Conservation (phyloP, 2,797 vertebrate genomes). For the Epinephelus coioides region DNA sequence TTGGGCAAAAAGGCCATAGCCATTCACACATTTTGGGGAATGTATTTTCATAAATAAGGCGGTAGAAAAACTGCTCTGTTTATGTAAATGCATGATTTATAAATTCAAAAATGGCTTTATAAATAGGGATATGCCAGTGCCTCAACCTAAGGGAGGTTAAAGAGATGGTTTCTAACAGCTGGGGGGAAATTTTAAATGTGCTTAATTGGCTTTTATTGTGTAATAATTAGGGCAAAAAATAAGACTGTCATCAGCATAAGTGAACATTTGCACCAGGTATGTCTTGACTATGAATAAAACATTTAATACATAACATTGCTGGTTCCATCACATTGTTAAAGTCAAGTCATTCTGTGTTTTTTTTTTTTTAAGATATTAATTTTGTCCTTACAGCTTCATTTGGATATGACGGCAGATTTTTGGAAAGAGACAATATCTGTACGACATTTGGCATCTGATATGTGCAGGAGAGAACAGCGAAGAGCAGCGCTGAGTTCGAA, state of each 20-base stretch:
- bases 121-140: background rate
- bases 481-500: background rate
- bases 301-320: background rate
- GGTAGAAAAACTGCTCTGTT: background rate
- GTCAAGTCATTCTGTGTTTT: background rate
- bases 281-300: background rate
- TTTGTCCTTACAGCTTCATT: background rate
- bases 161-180: background rate
- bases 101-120: background rate
- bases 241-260: background rate
- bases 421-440: background rate
- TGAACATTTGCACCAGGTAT: background rate
- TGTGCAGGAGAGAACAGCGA: background rate
- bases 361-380: background rate
- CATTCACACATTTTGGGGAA: constrained; percentile 2
- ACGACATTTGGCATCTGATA: background rate
- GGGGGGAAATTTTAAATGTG: background rate
- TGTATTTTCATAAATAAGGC: background rate
- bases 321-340: background rate
- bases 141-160: background rate
- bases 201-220: no score
- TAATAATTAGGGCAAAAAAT: background rate
- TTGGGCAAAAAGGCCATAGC: no score
- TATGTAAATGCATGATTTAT: constrained; percentile 10
- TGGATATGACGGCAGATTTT: background rate